Evolutionary conservation across 2,113 vertebrate genomes (phyloP), one percentile per base, ranked within the genome.

Genomic region (Mionectes macconnelli): DNA sequence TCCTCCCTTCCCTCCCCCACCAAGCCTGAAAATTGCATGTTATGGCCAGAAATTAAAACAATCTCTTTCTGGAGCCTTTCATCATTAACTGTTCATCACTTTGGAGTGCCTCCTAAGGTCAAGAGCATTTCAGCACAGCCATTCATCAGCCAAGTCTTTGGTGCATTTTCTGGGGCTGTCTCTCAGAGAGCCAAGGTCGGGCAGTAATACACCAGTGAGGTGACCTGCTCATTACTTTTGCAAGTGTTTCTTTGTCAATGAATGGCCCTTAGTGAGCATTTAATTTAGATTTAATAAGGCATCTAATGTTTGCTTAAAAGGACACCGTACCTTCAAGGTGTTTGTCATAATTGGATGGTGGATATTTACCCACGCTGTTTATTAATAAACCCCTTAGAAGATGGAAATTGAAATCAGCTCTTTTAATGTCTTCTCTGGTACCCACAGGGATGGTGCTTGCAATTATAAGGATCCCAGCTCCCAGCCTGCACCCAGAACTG

Each of bases 301-400:
- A 30, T 68, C 74, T 57, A 72, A 73, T 31, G 40, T 33, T 88
- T 91, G 40, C 19, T 86, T 56, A 42, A 78, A 92, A 92, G 82
- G 90, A 92, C 79, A 66, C 74, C 23, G 24, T 24, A 33, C 90
- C 78, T 97, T 94, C 77, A 76, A 89, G 89, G 66, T 93, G 83
- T 85, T 96, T 73, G 92, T 84, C 57, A 19, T 96, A 94, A 96
- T 84, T 93, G 93, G 80, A 92, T 84, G 73, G 92, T 67, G 84
- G 70, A 75, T 94, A 57, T 97, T 96, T 96, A 89, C 67, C 86
- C 8, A 0, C n/a, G 3, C 76, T 44, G 39, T 90, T 94, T 84
- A 75, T 96, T 95, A 96, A 96, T 88, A 90, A 95, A 89, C 31
- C 83, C 76, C 66, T 86, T 37, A 62, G 90, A 95, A 93, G 92